These are phyloP conservation scores for Orthonychiurus folsomi DNA, from an alignment of 2,888 invertebrate genomes.

Conservation along the genomic window DNA sequence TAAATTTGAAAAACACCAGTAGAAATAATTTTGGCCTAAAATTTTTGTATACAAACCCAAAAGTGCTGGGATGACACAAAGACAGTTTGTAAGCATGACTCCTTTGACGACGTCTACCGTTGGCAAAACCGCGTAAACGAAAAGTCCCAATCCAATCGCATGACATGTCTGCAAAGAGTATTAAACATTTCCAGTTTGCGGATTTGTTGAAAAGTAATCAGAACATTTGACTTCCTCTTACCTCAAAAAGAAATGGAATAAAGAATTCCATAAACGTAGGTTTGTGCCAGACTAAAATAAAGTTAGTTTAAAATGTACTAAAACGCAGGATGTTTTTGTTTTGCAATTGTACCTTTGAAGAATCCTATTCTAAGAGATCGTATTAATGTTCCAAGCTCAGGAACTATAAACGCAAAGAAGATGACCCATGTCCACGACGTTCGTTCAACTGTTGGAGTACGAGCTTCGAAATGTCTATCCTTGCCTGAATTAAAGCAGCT, in stretches of 20 bases:
- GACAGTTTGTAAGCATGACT: slow-evolving; percentile 90
- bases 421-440: slow-evolving; percentile 90
- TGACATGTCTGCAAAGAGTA: slow-evolving; percentile 60
- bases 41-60: slow-evolving; percentile 50
- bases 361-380: slow-evolving; percentile 77
- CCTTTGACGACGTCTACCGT: slow-evolving; percentile 89
- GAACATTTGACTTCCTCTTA: slow-evolving; percentile 18
- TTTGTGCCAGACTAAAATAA: slow-evolving; percentile 58
- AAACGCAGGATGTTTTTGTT: no score
- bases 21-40: no score
- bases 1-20: neutral
- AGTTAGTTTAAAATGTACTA: no score
- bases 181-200: neutral
- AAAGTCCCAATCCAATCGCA: slow-evolving; percentile 72
- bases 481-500: slow-evolving; percentile 53
- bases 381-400: slow-evolving; percentile 78
- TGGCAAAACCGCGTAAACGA: slow-evolving; percentile 82
- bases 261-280: slow-evolving; percentile 58
- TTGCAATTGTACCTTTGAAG: no score
- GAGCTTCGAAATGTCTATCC: slow-evolving; percentile 73
- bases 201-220: neutral
- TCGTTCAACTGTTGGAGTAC: slow-evolving; percentile 72
- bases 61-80: slow-evolving; percentile 82
- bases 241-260: slow-evolving; percentile 62
- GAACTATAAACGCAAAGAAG: slow-evolving; percentile 74